Evolutionary conservation across 2,113 vertebrate genomes (phyloP).

Genomic region (Oncorhynchus kisutch): DNA sequence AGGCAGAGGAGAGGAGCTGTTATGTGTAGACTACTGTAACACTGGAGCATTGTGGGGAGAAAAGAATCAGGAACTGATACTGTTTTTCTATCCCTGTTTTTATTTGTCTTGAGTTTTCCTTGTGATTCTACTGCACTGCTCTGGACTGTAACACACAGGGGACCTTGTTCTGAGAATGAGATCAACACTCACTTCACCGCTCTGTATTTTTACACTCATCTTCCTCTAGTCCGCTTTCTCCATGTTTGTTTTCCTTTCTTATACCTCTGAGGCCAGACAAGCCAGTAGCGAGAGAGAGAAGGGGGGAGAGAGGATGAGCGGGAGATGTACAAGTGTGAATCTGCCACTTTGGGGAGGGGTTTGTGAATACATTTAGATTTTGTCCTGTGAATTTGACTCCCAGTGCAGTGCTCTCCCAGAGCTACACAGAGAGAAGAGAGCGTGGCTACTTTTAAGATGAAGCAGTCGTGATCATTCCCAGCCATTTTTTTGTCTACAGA

Average conservation of each 20-base stretch:
- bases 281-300: conserved; percentile 24
- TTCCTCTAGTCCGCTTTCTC: conserved; percentile 17
- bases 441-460: not conserved
- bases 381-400: conserved; percentile 45
- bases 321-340: conserved; percentile 52
- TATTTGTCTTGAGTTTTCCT: conserved; percentile 31
- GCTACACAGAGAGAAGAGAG: not conserved
- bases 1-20: conserved; percentile 23
- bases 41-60: conserved; percentile 1
- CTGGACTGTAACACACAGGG: conserved; percentile 19
- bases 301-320: conserved; percentile 3
- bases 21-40: not conserved
- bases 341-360: conserved; percentile 49
- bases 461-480: not conserved
- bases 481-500: conserved; percentile 32
- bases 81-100: conserved; percentile 51
- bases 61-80: conserved; percentile 50
- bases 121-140: conserved; percentile 24
- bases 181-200: conserved; percentile 66
- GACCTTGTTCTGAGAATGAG: conserved; percentile 54
- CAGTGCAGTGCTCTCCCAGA: conserved; percentile 10
- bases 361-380: conserved; percentile 62
- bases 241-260: conserved; percentile 57
- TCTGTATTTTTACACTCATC: conserved; percentile 71
- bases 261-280: conserved; percentile 58